Evolutionary conservation across 2,888 invertebrate species (phyloP), one percentile per base, ranked within the genome.

Genomic region (Megastigmus dorsalis): DNA sequence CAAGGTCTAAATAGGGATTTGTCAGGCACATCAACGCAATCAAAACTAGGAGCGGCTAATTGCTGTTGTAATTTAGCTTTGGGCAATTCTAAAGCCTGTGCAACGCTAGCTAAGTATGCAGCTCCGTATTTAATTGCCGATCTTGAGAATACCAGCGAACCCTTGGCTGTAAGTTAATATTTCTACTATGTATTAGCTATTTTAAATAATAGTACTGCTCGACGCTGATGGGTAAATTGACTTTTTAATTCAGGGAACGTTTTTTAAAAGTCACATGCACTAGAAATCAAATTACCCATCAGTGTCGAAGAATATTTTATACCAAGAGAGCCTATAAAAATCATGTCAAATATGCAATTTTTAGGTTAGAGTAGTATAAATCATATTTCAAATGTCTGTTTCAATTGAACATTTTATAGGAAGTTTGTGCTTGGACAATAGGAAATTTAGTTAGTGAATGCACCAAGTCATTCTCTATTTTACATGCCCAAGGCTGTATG

Each of bases 21-120:
- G 15, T 67, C 86, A 88, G 90, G 91, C 57, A 81, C 81, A n/a
- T 88, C 90, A 76, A 86, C 89, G 1, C 86, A 81, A n/a, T 85
- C 89, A 52, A 91, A 91, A 80, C 83, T 90, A 45, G 87, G 86
- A 1, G 90, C 92, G 0, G 89, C 89, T 0, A 90, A 89, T 20
- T 91, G 91, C 78, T 88, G 89, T 60, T 92, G 92, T 78, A 92
- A 92, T 82, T 82, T 92, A 62, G 88, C 91, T 0, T 84, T 91
- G 0, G 91, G 90, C 0, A 89, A 90, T 77, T 28, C 79, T 0
- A 88, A 88, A 67, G 87, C 89, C 0, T 89, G 91, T 63, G 60
- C 80, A 0, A 76, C 86, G 0, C 68, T 92, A 0, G 88, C 89
- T 0, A 91, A 90, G 81, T 87, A 88, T 1, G 87, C 89, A 0